Evolutionary conservation across 2,113 vertebrate genomes (phyloP), one percentile per base, ranked within the genome.

Genomic region (Psammodynastes pulverulentus): DNA sequence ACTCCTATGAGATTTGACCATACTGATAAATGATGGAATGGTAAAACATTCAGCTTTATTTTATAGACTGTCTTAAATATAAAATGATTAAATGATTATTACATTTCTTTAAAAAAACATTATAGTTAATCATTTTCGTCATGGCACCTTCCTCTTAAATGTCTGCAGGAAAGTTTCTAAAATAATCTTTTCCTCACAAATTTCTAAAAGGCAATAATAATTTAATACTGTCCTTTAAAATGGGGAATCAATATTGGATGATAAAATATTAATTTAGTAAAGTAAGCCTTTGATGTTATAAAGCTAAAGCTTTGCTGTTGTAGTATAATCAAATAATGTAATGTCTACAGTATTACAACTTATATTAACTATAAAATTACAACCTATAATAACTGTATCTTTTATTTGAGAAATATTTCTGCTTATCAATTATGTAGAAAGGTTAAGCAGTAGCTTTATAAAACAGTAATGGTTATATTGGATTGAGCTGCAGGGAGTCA

Each of bases 11-110:
- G 84, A 86, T 93, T 26, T 96, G 94, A 86, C 85, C 84, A 90
- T 91, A 92, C 49, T 93, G 53, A 86, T 89, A 85, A 91, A 93
- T 93, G 56, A 88, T 93, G 24, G 86, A 79, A 52, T 7, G 79
- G 94, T 88, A 93, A 93, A 49, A 90, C 92, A 51, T 85, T 96
- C 94, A 94, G 56, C 89, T 52, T 95, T 95, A 58, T 29, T 94
- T 46, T 91, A 58, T 89, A 93, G 29, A 93, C 56, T 87, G 34
- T 52, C 43, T 90, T 92, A 92, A 19, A 0, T 58, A 58, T 56
- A 56, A 24, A 56, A 24, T 3, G 23, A 56, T 26, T 10, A 58
- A 26, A 58, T 9, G 24, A 58, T 58, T 58, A 58, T 5, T 21
- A 72, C 93, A 87, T 90, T 53, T 85, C 93, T 93, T 92, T 90